Base-by-base conservation (phyloP, 2,888 invertebrate species). In the Leptopilina syphax region DNA sequence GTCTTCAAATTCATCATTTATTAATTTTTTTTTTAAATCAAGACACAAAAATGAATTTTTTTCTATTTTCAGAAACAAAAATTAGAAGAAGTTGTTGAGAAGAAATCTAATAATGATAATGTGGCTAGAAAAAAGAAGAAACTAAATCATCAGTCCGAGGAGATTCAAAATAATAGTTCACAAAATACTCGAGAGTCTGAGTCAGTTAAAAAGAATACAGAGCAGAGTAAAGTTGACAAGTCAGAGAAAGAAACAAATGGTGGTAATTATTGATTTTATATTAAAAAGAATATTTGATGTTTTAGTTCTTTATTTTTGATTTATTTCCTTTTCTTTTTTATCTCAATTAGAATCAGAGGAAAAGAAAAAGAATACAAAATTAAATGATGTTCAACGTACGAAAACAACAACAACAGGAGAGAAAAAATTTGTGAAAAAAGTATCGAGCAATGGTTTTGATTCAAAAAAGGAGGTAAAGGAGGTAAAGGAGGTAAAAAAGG, bases 171-270 rank as follows among this genome's bases (percentile, higher is more conserved):
- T 65, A 85, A 84, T 63, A 84, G 85, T 80, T 84, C 78, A 44
- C 84, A 86, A 63, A 85, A 82, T n/a, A 85, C 86, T 27, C 67
- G 83, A 9, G 89, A 88, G 6, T 73, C 79, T 63, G 80, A 85
- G 41, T 84, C 76, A 44, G 86, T 85, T 81, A 84, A 84, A 27
- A 89, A 87, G 50, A 77, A 79, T 34, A 77, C 83, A 91, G 80
- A 89, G 10, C 50, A 50, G 88, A 84, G 93, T 83, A 91, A 92
- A 87, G 85, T 91, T 80, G 91, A 92, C 85, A 91, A 92, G 76
- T 85, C 83, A 6, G 88, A 87, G 76, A 84, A 82, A 13, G 88
- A 88, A 81, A 86, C 85, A 79, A 82, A 83, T 27, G 54, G 77
- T 84, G 81, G 83, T 85, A 77, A 60, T 44, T 7, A 12, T 65